phyloP scores from a whole-genome alignment of 2,797 vertebrate genomes.

The Chelonia mydas region DNA sequence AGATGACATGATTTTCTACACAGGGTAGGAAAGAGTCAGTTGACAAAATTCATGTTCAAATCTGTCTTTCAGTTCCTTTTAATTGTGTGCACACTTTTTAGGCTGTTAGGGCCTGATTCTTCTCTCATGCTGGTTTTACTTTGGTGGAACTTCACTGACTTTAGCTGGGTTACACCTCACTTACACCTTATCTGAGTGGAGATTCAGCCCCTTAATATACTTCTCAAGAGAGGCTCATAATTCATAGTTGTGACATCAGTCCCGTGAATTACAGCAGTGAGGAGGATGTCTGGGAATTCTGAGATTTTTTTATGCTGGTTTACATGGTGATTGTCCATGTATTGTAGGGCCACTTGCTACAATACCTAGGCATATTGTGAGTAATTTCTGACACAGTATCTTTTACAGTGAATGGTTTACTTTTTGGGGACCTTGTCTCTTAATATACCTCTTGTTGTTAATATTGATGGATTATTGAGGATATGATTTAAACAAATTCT shows the following conservation, averaged over 20 bases:
- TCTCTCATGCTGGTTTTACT: not conserved
- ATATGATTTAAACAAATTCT: not conserved
- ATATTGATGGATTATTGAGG: not conserved
- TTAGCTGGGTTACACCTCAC: too few species aligned
- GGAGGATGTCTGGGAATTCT: not conserved
- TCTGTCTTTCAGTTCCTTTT: not conserved
- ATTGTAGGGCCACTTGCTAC: not conserved
- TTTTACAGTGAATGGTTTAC: not conserved
- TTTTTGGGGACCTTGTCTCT: not conserved
- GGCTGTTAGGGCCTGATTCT: not conserved
- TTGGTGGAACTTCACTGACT: not conserved
- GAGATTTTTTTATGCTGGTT: not conserved
- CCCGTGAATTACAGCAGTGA: not conserved
- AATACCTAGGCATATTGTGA: not conserved
- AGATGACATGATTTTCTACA: not conserved
- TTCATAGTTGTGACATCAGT: not conserved
- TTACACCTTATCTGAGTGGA: not conserved
- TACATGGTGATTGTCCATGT: not conserved
- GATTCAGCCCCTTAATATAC: not conserved
- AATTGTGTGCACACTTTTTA: not conserved
- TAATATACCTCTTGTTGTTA: not conserved
- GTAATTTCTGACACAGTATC: not conserved
- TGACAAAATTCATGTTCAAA: not conserved
- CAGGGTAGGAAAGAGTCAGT: not conserved
- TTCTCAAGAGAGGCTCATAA: not conserved